Evolutionary conservation across 1,140 invertebrate species (phyloP).

Genomic region (Zaprionus tsacasi): DNA sequence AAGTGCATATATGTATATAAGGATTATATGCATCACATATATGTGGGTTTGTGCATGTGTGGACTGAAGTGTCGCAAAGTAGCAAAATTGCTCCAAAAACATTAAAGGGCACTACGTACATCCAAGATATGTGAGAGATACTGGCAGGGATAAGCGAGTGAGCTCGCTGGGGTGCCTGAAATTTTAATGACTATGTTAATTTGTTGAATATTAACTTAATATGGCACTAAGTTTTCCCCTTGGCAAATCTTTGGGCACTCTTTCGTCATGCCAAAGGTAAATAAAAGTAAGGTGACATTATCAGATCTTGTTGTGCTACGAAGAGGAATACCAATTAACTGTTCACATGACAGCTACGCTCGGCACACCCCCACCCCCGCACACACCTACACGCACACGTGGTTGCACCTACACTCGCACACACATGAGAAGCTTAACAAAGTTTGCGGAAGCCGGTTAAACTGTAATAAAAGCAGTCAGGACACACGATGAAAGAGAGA

Average conservation of each 20-base stretch:
- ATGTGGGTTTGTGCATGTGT: background rate
- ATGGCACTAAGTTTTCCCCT: background rate
- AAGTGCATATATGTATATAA: conserved; percentile 1
- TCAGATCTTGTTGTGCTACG: conserved; percentile 13
- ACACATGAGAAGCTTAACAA: conserved; percentile 18
- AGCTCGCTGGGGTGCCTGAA: background rate
- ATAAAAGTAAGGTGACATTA: conserved; percentile 9
- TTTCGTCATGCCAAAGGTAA: background rate
- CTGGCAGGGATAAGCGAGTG: background rate
- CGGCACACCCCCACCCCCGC: background rate
- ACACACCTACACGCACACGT: conserved; percentile 17
- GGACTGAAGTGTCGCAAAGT: conserved; percentile 1
- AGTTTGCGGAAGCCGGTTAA: conserved; percentile 40
- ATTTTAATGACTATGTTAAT: conserved; percentile 5
- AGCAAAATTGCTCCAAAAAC: background rate
- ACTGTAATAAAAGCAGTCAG: conserved; percentile 45
- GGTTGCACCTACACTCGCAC: conserved; percentile 8
- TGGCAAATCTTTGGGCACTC: background rate
- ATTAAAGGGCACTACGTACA: background rate
- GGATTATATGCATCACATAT: background rate
- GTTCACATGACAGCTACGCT: conserved; percentile 22
- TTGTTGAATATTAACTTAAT: background rate
- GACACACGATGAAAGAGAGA: background rate
- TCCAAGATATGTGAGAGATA: background rate
- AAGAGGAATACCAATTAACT: conserved; percentile 73